phyloP scores from a whole-genome alignment of 2,888 invertebrate genomes.

The Cheilosia urbana region DNA sequence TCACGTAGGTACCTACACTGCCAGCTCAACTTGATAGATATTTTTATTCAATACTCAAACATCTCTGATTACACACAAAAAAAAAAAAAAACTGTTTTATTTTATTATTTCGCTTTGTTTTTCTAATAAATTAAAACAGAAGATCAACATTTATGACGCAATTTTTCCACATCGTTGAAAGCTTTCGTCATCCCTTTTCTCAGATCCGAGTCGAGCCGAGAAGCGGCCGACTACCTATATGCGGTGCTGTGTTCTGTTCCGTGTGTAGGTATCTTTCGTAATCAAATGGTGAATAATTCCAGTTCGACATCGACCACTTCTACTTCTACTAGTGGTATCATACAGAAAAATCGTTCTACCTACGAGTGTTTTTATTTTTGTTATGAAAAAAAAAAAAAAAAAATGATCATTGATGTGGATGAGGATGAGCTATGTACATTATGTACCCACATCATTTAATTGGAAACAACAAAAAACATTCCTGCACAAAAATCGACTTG shows the following conservation, averaged over 20 bases:
- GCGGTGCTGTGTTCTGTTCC: background rate
- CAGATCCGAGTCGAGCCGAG: no score
- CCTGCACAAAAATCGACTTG: background rate
- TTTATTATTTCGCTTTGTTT: background rate
- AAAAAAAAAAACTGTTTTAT: no score
- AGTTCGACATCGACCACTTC: background rate
- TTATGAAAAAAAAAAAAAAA: background rate
- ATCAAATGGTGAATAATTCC: background rate
- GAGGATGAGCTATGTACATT: background rate
- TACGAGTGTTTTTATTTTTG: slow-evolving; percentile 1
- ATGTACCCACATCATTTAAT: background rate
- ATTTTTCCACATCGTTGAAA: slow-evolving; percentile 6
- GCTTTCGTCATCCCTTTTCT: slow-evolving; percentile 30
- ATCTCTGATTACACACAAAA: no score
- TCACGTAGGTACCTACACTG: no score
- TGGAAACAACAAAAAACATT: background rate
- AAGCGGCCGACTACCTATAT: background rate
- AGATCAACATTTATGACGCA: slow-evolving; percentile 7
- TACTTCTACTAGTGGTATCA: background rate
- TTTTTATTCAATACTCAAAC: no score
- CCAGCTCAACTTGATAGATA: no score
- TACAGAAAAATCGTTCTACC: slow-evolving; percentile 3
- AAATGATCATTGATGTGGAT: background rate
- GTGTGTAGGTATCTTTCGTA: slow-evolving; percentile 6
- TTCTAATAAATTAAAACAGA: background rate